phyloP scores from a whole-genome alignment of 2,797 vertebrate genomes.

The Trachops cirrhosus region DNA sequence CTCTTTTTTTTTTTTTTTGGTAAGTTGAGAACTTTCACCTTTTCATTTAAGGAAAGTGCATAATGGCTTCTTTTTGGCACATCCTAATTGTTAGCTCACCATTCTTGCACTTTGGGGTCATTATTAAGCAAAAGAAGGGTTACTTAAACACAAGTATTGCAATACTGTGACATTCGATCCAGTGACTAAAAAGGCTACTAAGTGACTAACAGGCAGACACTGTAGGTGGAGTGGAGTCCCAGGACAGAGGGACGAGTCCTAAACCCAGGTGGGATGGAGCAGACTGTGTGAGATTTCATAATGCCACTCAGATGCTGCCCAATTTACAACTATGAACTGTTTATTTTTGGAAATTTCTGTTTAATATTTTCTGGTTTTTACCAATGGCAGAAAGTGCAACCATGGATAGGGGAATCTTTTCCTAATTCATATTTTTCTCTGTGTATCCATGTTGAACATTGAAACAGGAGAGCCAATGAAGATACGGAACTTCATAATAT shows the following conservation, averaged over 20 bases:
- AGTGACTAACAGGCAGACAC: not conserved
- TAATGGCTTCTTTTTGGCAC: not conserved
- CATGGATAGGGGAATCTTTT: not conserved
- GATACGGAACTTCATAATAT: not conserved
- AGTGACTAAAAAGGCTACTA: not conserved
- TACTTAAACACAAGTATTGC: not conserved
- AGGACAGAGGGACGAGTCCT: not conserved
- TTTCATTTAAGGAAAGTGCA: not conserved
- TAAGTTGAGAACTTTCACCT: not conserved
- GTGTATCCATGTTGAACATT: not conserved
- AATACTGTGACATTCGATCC: not conserved
- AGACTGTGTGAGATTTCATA: rapidly evolving
- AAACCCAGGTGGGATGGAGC: not conserved
- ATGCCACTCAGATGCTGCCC: not conserved
- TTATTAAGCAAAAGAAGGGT: not conserved
- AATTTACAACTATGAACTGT: not conserved
- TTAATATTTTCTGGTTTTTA: not conserved
- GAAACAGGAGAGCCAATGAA: not conserved
- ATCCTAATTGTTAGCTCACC: not conserved
- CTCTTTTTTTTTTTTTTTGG: not conserved
- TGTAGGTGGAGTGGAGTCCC: not conserved
- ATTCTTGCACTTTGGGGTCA: not conserved
- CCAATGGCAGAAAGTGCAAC: not conserved
- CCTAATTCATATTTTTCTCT: not conserved
- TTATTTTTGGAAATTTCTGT: not conserved